Conservation (phyloP, 2,113 vertebrate species). For the Mesitornis unicolor region DNA sequence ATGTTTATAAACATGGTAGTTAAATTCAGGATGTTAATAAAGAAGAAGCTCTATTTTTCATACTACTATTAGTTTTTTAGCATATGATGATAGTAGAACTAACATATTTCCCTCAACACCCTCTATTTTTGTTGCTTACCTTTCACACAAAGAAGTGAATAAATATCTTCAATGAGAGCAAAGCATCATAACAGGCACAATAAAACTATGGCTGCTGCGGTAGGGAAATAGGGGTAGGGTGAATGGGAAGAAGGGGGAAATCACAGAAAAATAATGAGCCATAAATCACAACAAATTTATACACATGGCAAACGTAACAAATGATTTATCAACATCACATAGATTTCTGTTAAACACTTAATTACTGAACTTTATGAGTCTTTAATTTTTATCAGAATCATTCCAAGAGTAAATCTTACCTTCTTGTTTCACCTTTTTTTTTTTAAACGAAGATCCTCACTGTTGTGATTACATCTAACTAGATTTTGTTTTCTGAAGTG, state of each 20-base stretch:
- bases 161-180: conserved; percentile 20
- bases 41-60: conserved; percentile 60
- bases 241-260: background rate
- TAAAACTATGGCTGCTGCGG: conserved; percentile 40
- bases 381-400: background rate
- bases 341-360: conserved; percentile 35
- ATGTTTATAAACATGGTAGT: background rate
- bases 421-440: background rate
- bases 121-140: background rate
- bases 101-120: background rate
- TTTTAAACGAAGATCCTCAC: background rate
- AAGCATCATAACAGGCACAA: conserved; percentile 18
- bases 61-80: conserved; percentile 57
- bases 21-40: conserved; percentile 33
- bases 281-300: background rate
- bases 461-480: background rate
- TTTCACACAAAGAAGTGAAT: conserved; percentile 29
- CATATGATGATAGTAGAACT: conserved; percentile 21
- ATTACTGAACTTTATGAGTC: conserved; percentile 12
- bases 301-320: background rate
- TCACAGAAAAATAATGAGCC: conserved; percentile 3
- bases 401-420: background rate
- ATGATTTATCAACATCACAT: background rate
- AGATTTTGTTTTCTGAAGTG: conserved; percentile 5
- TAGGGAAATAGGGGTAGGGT: background rate